These are phyloP conservation scores for Epizoanthus stellaris DNA, from an alignment of 92 coral and sea anemone species.

Conservation along the genomic window DNA sequence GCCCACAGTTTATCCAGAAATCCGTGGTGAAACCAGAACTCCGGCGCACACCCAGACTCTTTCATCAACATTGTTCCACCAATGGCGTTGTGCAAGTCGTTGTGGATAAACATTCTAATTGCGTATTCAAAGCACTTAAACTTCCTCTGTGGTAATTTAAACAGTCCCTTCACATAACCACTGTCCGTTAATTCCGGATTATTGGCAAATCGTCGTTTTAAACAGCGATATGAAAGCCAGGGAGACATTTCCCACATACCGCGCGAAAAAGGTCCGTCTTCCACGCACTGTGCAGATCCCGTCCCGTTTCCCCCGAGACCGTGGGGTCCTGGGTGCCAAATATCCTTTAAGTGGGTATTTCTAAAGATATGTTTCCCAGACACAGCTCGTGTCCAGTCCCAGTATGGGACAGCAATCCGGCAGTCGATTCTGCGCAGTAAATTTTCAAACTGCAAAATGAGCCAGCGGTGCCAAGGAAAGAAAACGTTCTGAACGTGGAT, in stretches of 20 bases:
- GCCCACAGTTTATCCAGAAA: constrained; percentile 93
- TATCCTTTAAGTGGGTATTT: constrained; percentile 56
- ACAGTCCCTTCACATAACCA: constrained; percentile 35
- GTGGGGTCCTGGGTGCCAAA: constrained; percentile 79
- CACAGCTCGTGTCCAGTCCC: constrained; percentile 85
- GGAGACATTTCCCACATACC: constrained; percentile 64
- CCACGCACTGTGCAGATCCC: constrained; percentile 54
- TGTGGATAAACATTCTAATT: constrained; percentile 67
- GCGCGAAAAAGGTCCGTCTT: constrained; percentile 68
- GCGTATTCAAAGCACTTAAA: constrained; percentile 67
- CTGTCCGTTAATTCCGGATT: constrained; percentile 40
- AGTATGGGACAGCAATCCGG: constrained; percentile 88
- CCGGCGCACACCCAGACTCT: constrained; percentile 82
- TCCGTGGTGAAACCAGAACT: constrained; percentile 90
- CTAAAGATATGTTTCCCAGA: constrained; percentile 52
- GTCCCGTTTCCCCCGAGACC: constrained; percentile 85
- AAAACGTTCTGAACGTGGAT: constrained; percentile 73
- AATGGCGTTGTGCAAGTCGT: constrained; percentile 81
- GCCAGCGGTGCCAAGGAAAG: constrained; percentile 95
- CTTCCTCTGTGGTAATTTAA: constrained; percentile 41
- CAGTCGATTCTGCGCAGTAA: constrained; percentile 75
- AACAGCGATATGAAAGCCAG: constrained; percentile 45
- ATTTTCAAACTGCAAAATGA: constrained; percentile 76
- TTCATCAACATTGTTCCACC: constrained; percentile 84
- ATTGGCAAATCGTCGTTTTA: constrained; percentile 56